Evolutionary conservation across 2,113 vertebrate genomes (phyloP).

Genomic region (Rhabdomys dilectus): DNA sequence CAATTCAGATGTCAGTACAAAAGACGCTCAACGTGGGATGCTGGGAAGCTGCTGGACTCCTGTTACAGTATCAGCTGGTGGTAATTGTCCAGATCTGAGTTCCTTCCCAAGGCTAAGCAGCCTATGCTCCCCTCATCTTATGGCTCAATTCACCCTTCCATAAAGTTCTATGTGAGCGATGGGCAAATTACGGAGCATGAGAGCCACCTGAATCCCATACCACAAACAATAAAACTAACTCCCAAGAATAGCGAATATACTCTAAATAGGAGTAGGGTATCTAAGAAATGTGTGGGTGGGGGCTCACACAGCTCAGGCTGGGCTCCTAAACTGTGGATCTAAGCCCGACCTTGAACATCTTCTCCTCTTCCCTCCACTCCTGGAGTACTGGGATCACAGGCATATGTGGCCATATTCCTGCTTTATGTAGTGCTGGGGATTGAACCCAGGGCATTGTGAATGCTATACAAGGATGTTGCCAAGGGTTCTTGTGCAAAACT

Average conservation of each 20-base stretch:
- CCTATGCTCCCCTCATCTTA: neutral
- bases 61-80: neutral
- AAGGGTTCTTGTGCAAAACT: neutral
- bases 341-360: neutral
- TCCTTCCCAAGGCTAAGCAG: neutral
- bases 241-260: neutral
- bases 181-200: neutral
- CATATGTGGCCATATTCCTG: too few relatives aligned
- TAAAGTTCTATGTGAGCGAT: neutral
- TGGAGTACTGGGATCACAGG: neutral
- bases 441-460: too few relatives aligned
- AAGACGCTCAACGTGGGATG: neutral
- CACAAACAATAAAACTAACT: neutral
- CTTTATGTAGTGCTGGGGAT: too few relatives aligned
- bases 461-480: neutral
- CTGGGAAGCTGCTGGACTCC: neutral
- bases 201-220: neutral
- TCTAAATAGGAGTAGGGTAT: neutral
- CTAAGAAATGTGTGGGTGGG: neutral
- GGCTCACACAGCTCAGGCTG: neutral
- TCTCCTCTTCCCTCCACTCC: neutral
- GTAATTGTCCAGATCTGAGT: neutral
- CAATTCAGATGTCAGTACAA: slow-evolving; percentile 19
- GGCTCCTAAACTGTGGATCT: neutral
- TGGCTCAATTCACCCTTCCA: neutral